Conservation (phyloP, 1,140 invertebrate species). For the Antheraea pernyi region DNA sequence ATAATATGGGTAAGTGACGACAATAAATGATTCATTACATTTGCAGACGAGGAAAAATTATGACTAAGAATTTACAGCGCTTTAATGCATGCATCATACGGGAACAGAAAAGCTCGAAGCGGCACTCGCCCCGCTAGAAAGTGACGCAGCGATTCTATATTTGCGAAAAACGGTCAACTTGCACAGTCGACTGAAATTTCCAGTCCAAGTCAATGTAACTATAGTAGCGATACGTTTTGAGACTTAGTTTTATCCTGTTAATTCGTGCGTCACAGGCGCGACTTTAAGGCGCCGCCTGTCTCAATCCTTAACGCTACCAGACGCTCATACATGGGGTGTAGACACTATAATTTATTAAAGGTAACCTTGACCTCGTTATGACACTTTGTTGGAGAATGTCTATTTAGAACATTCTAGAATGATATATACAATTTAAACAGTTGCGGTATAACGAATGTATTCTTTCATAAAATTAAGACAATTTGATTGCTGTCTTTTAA, state of each 20-base stretch:
- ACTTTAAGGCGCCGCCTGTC: slow-evolving; percentile 23
- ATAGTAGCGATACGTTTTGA: background rate
- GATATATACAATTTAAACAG: background rate
- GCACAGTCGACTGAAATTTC: background rate
- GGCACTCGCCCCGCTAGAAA: background rate
- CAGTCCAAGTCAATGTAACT: background rate
- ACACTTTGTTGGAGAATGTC: background rate
- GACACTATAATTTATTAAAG: background rate
- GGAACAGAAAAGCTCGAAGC: background rate
- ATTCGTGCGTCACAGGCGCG: slow-evolving; percentile 31
- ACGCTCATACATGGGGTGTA: slow-evolving; percentile 19
- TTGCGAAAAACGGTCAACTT: background rate
- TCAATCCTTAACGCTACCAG: slow-evolving; percentile 2
- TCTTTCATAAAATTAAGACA: too few relatives aligned
- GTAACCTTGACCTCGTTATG: slow-evolving; percentile 5
- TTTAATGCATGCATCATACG: background rate
- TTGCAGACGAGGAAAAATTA: background rate
- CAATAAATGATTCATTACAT: background rate
- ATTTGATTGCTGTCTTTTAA: too few relatives aligned
- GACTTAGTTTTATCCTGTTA: slow-evolving; percentile 10
- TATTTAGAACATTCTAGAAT: background rate
- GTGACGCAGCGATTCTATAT: background rate
- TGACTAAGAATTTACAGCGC: background rate
- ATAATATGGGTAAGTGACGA: background rate
- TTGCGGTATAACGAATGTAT: background rate